Base-by-base conservation (phyloP, 2,113 vertebrate genomes). In the Prochilodus magdalenae region DNA sequence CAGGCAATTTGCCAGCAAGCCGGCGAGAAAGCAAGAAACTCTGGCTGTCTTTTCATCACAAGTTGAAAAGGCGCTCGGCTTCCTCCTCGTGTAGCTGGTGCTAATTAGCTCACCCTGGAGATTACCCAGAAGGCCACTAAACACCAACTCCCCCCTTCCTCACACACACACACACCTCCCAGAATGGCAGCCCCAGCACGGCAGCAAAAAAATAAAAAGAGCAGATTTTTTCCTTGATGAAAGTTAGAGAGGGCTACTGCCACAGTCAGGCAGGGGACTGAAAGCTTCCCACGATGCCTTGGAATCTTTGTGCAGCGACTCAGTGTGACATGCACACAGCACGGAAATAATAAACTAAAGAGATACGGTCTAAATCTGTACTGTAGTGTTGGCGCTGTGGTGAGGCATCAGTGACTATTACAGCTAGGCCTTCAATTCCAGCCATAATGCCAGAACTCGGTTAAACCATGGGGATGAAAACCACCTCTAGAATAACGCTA, bases 21-120 rank as follows among this genome's bases (percentile, higher is more conserved):
- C 66, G 22, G 77, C 63, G 11, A 82, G 83, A 83, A 82, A 85
- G 76, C 53, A 72, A 55, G 49, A 80, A 87, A 79, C 77, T 80
- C 51, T 71, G 40, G 60, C 86, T 87, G 83, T 87, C 80, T 78
- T 87, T 87, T 85, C 78, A 87, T 85, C 83, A 81, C 76, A 47
- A 83, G 83, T 81, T 85, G 83, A 85, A 85, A 87, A 85, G 80
- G 67, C 86, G 60, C 83, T 67, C 16, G 4, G 73, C 80, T 77
- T 85, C 78, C 83, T 75, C 60, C 83, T 80, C 30, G 36, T 87
- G 86, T 80, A 81, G 83, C 51, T 65, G 74, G 73, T 83, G 83
- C 86, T 87, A 87, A 87, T 85, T 87, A 85, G 81, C 83, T 77
- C 81, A 77, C 83, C 83, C 77, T 80, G 69, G 74, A 87, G 86